Conservation (phyloP, 2,888 invertebrate species). For the Callyntrura guangdongensis region DNA sequence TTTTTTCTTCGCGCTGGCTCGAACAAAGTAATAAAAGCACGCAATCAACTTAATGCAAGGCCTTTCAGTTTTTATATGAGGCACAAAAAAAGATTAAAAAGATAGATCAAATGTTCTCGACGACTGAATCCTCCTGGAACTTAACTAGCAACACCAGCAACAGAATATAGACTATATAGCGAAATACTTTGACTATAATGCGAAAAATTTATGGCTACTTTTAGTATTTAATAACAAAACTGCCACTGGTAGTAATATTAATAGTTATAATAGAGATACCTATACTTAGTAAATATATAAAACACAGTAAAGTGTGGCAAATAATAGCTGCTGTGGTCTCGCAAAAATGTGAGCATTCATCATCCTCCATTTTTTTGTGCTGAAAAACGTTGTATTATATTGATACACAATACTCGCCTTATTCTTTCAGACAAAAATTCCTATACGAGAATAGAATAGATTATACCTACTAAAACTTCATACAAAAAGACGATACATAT, state of each 20-base stretch:
- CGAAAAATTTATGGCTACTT: constrained; percentile 30
- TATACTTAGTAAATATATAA: background rate
- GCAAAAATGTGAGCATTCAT: constrained; percentile 37
- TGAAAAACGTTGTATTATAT: background rate
- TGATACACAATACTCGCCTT: too few species aligned
- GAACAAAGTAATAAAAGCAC: constrained; percentile 59
- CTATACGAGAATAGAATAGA: too few species aligned
- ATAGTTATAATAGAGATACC: constrained; percentile 18
- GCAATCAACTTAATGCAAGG: constrained; percentile 63
- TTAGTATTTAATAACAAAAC: too few species aligned
- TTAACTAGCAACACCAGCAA: constrained; percentile 12
- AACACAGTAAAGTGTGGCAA: constrained; percentile 24
- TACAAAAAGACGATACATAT: too few species aligned
- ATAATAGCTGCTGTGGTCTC: constrained; percentile 27
- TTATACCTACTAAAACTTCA: background rate
- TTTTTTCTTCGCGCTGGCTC: constrained; percentile 20
- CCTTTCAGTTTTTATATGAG: constrained; percentile 55
- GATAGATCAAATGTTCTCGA: constrained; percentile 31
- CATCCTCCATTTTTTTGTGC: background rate
- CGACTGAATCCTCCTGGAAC: constrained; percentile 38
- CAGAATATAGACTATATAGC: too few species aligned
- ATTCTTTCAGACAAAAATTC: too few species aligned
- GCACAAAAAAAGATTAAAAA: constrained; percentile 23
- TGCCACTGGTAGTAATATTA: background rate
- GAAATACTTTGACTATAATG: too few species aligned